Percentiles rank a stretch among this genome's conserved stretches.
phyloP scores from a whole-genome alignment of 2,797 vertebrate genomes.

The Eospalax fontanierii region DNA sequence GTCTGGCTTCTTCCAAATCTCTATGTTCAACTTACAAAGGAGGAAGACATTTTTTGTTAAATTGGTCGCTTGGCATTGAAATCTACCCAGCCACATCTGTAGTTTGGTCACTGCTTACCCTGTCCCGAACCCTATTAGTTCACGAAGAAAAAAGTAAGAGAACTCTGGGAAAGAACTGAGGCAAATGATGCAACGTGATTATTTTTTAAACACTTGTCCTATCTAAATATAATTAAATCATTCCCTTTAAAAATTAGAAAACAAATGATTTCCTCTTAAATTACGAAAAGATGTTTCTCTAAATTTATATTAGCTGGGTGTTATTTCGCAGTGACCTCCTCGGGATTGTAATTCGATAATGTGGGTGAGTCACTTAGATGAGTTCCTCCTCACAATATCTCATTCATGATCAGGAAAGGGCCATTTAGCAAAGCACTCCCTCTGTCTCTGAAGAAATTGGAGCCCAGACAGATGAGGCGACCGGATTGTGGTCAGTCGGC shows the following conservation, averaged over 20 bases:
- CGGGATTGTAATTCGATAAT: background rate
- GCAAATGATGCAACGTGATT: background rate
- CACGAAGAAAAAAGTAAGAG: slow-evolving; percentile 45
- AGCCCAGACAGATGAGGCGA: slow-evolving; percentile 69
- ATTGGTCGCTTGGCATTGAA: background rate
- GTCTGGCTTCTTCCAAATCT: slow-evolving; percentile 54
- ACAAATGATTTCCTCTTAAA: background rate
- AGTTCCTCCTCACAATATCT: slow-evolving; percentile 52
- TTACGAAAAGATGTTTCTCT: slow-evolving; percentile 36
- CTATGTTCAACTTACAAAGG: background rate
- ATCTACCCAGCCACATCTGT: background rate
- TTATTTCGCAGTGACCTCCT: slow-evolving; percentile 38
- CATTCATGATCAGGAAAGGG: slow-evolving; percentile 17
- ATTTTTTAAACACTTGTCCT: slow-evolving; percentile 42
- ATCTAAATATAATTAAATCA: slow-evolving; percentile 17
- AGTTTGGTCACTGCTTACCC: background rate
- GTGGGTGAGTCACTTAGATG: slow-evolving; percentile 52
- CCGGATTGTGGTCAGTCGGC: background rate
- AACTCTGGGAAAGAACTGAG: background rate
- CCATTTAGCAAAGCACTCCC: slow-evolving; percentile 13
- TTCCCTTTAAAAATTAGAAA: slow-evolving; percentile 37
- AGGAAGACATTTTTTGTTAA: background rate
- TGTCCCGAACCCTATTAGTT: background rate
- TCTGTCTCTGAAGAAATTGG: slow-evolving; percentile 40
- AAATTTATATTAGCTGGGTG: background rate